A percentile compares a stretch with the other conserved stretches of the same genome.
Conservation (phyloP, 2,797 vertebrate genomes). For the Anabas testudineus region DNA sequence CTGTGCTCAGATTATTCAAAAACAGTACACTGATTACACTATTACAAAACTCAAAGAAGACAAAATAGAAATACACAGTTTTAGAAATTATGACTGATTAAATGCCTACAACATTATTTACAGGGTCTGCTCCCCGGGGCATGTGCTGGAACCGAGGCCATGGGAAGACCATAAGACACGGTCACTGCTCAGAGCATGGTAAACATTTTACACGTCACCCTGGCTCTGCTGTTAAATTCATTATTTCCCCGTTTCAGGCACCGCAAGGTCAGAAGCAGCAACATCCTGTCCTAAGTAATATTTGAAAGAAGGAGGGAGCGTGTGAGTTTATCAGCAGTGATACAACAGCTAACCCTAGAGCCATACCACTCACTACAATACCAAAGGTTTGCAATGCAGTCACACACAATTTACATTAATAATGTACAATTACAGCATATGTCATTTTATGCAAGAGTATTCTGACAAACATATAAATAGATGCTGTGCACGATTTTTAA, state of each 20-base stretch:
- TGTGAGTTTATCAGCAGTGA: conserved; percentile 18
- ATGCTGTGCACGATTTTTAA: not conserved
- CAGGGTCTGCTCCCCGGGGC: conserved; percentile 53
- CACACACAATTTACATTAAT: conserved; percentile 8
- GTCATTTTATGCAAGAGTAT: not conserved
- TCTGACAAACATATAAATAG: not conserved
- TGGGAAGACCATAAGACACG: conserved; percentile 68
- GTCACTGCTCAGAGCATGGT: conserved; percentile 56
- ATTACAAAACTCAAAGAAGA: not conserved
- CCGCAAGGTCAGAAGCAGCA: not conserved
- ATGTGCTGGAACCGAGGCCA: conserved; percentile 56
- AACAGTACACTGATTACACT: not conserved
- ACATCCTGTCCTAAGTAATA: conserved; percentile 35
- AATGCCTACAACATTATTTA: conserved; percentile 30
- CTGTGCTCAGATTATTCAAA: conserved; percentile 1
- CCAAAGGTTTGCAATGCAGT: conserved; percentile 5
- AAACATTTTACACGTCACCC: conserved; percentile 65
- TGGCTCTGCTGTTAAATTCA: conserved; percentile 62
- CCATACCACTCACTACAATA: too few species aligned
- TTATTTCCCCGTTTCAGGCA: conserved; percentile 50
- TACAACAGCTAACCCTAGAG: conserved; percentile 18
- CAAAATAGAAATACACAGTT: not conserved
- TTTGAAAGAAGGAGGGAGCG: not conserved
- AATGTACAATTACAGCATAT: not conserved
- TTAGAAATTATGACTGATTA: not conserved